Base-by-base conservation (phyloP, 2,797 vertebrate species). In the Esox masquinongy region DNA sequence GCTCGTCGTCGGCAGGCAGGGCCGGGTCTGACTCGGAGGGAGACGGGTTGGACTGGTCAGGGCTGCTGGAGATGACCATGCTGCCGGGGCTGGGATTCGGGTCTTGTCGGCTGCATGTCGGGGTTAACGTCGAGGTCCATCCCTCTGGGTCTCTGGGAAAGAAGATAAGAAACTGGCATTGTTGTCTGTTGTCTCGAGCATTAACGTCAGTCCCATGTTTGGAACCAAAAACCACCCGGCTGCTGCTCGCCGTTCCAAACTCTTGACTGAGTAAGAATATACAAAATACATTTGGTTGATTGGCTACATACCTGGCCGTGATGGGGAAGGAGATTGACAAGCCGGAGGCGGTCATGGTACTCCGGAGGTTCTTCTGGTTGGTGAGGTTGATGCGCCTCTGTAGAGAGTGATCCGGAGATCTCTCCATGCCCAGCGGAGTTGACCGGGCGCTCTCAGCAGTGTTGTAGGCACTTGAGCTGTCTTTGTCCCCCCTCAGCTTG, bases 381-480 rank as follows among this genome's bases (percentile, higher is more conserved):
- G 95, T 95, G 83, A 97, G 93, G 87, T 91, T 95, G 84, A 97
- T 93, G 78, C 94, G 89, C 82, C 95, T 93, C 72, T 97, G 96
- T 24, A 97, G 93, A 7, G 97, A 98, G 73, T 93, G 96, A 59
- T 94, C 93, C 1, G 93, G 92, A 7, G 97, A 99, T 53, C 91
- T 91, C 80, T 97, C 97, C 75, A 94, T 88, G 0, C 94, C 95
- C 1, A 97, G 83, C 0, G 97, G 97, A 0, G 96, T 97, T 19
- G 97, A 98, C 74, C 97, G 92, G 56, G 96, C 96, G 85, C 97
- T 99, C 85, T 99, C 97, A 0, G 97, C 97, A 0, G 97, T 98
- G 87, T 98, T 98, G 84, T 99, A 98, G 68, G 97, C 97, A 50
- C 97, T 99, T 43, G 97, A 99, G 84, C 95, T 98, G 89, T 99